phyloP scores from a whole-genome alignment of 2,113 vertebrate species.

The human (Homo sapiens) region DNA sequence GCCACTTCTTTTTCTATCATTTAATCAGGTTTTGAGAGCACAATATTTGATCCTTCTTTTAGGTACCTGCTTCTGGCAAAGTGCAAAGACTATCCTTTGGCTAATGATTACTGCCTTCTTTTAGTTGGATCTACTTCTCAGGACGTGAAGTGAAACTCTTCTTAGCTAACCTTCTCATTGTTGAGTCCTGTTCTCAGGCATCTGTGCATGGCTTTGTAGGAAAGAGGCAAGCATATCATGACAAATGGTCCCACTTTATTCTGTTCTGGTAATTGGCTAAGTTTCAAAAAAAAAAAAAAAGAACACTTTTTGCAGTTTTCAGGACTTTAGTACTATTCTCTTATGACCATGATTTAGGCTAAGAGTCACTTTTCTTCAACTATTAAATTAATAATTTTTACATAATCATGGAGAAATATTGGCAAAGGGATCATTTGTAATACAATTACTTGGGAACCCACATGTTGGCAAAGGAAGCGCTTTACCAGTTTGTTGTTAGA shows the following conservation, averaged over 20 bases:
- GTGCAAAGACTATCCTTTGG: conserved; percentile 13
- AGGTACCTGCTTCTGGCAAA: not conserved
- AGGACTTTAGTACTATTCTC: not conserved
- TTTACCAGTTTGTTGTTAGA: conserved; percentile 26
- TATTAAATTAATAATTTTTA: conserved; percentile 35
- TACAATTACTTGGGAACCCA: conserved; percentile 20
- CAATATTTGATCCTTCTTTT: not conserved
- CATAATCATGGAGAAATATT: not conserved
- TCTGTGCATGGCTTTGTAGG: conserved; percentile 25
- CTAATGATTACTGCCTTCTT: not conserved
- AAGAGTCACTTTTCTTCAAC: conserved; percentile 16
- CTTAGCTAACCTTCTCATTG: not conserved
- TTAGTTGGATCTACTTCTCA: conserved; percentile 3
- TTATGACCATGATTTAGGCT: conserved; percentile 24
- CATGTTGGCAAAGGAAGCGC: conserved; percentile 26
- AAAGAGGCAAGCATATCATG: conserved; percentile 26
- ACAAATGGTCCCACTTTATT: conserved; percentile 3
- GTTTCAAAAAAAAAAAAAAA: not conserved
- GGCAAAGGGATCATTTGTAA: conserved; percentile 35
- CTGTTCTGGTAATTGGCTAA: not conserved
- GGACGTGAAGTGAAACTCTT: not conserved
- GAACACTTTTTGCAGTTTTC: conserved; percentile 17
- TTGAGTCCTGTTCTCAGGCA: not conserved
- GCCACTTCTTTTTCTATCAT: not conserved
- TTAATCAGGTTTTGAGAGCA: conserved; percentile 34